Evolutionary conservation across 1,140 invertebrate genomes (phyloP).

Genomic region (Manduca sexta): DNA sequence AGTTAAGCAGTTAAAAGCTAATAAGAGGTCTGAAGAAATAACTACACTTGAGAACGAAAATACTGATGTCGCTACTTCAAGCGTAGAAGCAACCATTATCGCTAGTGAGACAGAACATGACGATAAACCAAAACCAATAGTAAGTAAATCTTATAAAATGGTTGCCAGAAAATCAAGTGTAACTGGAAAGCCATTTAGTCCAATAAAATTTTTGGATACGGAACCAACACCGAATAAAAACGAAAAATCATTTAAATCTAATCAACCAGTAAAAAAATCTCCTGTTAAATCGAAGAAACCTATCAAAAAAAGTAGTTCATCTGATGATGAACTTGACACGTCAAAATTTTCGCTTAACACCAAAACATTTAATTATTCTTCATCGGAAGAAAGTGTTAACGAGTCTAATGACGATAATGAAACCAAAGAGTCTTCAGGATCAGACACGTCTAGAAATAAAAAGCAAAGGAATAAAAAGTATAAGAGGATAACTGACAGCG

Average conservation of each 20-base stretch:
- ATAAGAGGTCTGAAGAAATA: conserved; percentile 53
- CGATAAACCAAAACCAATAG: conserved; percentile 53
- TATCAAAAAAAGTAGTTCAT: conserved; percentile 40
- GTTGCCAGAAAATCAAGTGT: conserved; percentile 64
- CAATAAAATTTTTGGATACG: conserved; percentile 56
- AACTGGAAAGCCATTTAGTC: conserved; percentile 63
- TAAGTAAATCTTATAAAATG: conserved; percentile 69
- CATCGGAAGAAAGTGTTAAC: conserved; percentile 59
- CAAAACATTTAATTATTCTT: conserved; percentile 49
- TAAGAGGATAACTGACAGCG: conserved; percentile 51
- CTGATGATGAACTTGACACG: conserved; percentile 56
- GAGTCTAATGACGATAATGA: conserved; percentile 67
- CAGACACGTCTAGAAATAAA: conserved; percentile 45
- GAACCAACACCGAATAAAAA: conserved; percentile 34
- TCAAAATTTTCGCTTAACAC: conserved; percentile 59
- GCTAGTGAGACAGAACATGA: conserved; percentile 30
- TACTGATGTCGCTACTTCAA: conserved; percentile 15
- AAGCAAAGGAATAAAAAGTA: conserved; percentile 58
- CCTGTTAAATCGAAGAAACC: conserved; percentile 40
- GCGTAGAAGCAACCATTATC: conserved; percentile 16
- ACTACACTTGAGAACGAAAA: conserved; percentile 20
- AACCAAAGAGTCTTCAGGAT: conserved; percentile 55
- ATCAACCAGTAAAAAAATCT: conserved; percentile 33
- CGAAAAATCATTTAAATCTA: conserved; percentile 31
- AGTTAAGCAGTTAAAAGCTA: conserved; percentile 62